Evolutionary conservation across 1,140 invertebrate species (phyloP).

Genomic region (Drosophila melanica): DNA sequence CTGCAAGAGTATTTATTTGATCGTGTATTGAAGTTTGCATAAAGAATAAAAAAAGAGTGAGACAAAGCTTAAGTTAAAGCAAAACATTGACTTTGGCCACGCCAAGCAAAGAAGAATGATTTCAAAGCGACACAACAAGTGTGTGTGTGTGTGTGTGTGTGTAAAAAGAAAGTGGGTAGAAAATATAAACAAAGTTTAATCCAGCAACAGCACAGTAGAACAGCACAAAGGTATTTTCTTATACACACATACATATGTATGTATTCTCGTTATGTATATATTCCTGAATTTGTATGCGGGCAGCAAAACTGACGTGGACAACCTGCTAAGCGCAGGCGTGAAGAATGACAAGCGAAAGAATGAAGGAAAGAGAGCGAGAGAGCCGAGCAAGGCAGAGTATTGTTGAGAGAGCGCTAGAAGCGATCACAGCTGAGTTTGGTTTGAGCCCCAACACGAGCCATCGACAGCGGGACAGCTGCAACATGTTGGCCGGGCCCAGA

Average conservation of each 20-base stretch:
- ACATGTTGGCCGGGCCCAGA: constrained; percentile 57
- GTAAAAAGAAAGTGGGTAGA: constrained; percentile 80
- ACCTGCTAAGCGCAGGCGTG: constrained; percentile 62
- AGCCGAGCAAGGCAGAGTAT: constrained; percentile 5
- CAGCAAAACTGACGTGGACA: constrained; percentile 67
- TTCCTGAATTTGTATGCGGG: constrained; percentile 46
- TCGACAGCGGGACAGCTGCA: constrained; percentile 18
- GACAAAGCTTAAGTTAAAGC: constrained; percentile 21
- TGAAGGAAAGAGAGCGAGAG: neutral
- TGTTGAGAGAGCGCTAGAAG: constrained; percentile 9
- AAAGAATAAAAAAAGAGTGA: constrained; percentile 37
- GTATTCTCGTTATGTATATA: neutral
- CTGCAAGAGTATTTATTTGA: constrained; percentile 3
- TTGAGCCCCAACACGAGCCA: constrained; percentile 15
- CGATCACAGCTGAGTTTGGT: constrained; percentile 20
- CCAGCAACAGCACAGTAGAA: constrained; percentile 51
- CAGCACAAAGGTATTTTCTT: constrained; percentile 26
- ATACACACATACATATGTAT: constrained; percentile 6
- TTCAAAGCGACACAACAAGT: constrained; percentile 46
- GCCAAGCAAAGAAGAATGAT: constrained; percentile 13
- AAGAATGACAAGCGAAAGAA: constrained; percentile 49
- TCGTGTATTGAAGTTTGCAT: constrained; percentile 38
- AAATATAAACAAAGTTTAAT: constrained; percentile 72
- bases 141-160: constrained; percentile 37
- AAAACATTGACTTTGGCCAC: constrained; percentile 40